These are phyloP conservation scores for Campoplex nolae DNA, from an alignment of 2,888 invertebrate genomes.

Conservation along the genomic window DNA sequence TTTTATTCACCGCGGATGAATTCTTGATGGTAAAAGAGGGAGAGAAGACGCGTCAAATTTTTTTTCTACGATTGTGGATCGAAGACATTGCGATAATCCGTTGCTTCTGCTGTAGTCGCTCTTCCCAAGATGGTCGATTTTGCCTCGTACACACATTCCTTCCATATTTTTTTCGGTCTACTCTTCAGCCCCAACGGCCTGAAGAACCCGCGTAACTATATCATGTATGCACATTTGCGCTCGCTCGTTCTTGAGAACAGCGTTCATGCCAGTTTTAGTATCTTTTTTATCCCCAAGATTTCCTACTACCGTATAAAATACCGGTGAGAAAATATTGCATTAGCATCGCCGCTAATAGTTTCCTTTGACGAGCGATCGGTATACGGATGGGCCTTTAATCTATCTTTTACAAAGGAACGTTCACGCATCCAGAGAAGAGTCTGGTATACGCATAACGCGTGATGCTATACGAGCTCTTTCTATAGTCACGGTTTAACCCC, in stretches of 20 bases:
- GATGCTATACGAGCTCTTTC: slow-evolving; percentile 43
- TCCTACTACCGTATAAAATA: slow-evolving; percentile 44
- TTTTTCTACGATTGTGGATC: background rate
- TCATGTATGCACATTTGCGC: slow-evolving; percentile 9
- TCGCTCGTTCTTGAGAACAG: slow-evolving; percentile 46
- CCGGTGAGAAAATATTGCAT: slow-evolving; percentile 77
- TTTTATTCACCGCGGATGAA: background rate
- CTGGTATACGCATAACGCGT: slow-evolving; percentile 32
- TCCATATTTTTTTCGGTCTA: slow-evolving; percentile 70
- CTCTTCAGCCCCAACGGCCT: slow-evolving; percentile 5
- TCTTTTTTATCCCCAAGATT: slow-evolving; percentile 56
- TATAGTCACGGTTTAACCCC: slow-evolving; percentile 48
- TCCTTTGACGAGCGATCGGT: slow-evolving; percentile 80
- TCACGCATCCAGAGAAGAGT: slow-evolving; percentile 39
- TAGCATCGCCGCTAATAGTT: slow-evolving; percentile 79
- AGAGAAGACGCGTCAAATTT: background rate
- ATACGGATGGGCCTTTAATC: slow-evolving; percentile 74
- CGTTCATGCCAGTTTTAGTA: background rate
- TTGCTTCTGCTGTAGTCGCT: background rate
- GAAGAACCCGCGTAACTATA: background rate
- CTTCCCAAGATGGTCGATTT: background rate
- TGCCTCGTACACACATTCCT: slow-evolving; percentile 69
- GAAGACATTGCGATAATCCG: background rate
- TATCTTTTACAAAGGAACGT: slow-evolving; percentile 70
- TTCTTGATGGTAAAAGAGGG: background rate